Evolutionary conservation across 2,888 invertebrate species (phyloP).

Genomic region (Drosophila leonis): DNA sequence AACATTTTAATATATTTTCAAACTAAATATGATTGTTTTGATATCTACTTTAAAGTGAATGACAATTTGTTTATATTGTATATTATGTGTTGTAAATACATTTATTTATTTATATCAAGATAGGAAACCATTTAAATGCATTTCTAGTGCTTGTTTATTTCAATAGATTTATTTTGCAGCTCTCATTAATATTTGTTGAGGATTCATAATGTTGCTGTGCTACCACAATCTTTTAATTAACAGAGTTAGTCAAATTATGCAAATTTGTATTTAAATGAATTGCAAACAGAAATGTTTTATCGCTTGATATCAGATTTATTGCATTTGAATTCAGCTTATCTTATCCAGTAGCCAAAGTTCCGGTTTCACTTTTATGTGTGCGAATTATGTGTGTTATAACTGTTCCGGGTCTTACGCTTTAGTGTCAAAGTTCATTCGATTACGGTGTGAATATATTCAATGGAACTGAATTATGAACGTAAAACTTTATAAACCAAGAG

Average conservation of each 20-base stretch:
- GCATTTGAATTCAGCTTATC: neutral
- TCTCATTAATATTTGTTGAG: too few species aligned
- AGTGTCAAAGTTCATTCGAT: slow-evolving; percentile 3
- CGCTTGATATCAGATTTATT: neutral
- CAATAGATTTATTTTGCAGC: too few species aligned
- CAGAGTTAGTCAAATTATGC: slow-evolving; percentile 4
- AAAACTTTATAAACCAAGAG: neutral
- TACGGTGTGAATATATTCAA: neutral
- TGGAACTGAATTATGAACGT: neutral
- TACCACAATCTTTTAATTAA: neutral
- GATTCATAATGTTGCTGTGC: neutral
- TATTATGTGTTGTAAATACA: too few species aligned
- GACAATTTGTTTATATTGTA: too few species aligned
- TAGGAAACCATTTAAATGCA: too few species aligned
- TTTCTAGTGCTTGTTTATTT: too few species aligned
- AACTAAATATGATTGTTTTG: too few species aligned
- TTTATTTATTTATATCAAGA: too few species aligned
- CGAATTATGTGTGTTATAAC: slow-evolving; percentile 3
- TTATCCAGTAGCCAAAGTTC: slow-evolving; percentile 18
- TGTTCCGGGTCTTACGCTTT: slow-evolving; percentile 13
- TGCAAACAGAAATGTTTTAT: slow-evolving; percentile 7
- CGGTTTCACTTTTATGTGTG: slow-evolving; percentile 40
- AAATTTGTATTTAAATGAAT: slow-evolving; percentile 5
- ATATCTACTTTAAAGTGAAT: too few species aligned
- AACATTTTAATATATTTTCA: too few species aligned